Conservation (phyloP, 2,113 vertebrate species). For the Chionomys nivalis region DNA sequence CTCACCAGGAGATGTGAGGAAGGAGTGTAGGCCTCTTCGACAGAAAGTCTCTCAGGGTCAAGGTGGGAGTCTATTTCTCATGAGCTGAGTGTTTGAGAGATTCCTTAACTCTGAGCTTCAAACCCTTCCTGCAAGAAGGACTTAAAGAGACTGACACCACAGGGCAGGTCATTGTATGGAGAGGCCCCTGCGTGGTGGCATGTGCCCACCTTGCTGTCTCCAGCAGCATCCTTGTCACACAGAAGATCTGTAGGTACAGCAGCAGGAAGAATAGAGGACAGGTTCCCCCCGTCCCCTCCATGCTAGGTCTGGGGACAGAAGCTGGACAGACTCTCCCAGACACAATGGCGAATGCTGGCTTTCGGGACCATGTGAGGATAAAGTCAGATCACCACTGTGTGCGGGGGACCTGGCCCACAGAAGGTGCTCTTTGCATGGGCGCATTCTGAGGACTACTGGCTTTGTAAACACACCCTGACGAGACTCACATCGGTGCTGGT, state of each 20-base stretch:
- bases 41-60: background rate
- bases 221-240: background rate
- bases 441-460: background rate
- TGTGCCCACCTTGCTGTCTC: background rate
- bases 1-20: background rate
- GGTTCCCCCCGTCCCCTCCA: background rate
- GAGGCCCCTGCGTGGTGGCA: too few relatives aligned
- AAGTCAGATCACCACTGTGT: background rate
- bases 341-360: background rate
- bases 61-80: background rate
- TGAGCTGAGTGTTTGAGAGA: background rate
- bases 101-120: background rate
- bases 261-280: background rate
- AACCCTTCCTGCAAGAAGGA: background rate
- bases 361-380: background rate
- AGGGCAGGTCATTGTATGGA: background rate
- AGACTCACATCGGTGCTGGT: too few relatives aligned
- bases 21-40: background rate
- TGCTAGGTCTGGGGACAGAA: background rate
- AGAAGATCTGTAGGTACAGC: background rate
- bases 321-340: background rate
- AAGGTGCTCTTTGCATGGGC: background rate
- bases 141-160: background rate
- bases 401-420: background rate
- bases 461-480: rapidly evolving